Conservation (phyloP, 2,113 vertebrate species). For the Carollia perspicillata region DNA sequence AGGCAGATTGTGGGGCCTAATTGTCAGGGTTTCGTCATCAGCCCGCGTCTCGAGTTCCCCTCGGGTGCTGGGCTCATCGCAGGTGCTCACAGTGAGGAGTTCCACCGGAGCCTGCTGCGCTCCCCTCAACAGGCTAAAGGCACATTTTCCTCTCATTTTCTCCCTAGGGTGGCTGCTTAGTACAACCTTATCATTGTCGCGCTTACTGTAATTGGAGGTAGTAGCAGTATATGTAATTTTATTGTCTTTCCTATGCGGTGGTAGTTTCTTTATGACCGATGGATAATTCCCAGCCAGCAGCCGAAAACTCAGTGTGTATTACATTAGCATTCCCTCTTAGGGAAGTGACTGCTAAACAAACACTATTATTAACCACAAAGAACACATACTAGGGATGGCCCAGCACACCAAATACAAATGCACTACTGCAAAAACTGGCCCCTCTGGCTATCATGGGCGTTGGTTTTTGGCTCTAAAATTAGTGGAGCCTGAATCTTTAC, state of each 20-base stretch:
- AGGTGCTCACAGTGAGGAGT: conserved; percentile 84
- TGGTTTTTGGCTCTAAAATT: not conserved
- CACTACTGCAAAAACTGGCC: conserved; percentile 55
- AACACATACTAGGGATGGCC: conserved; percentile 70
- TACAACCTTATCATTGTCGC: conserved; percentile 87
- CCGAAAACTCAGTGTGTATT: conserved; percentile 75
- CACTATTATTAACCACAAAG: conserved; percentile 80
- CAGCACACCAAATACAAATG: conserved; percentile 71
- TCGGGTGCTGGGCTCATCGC: conserved; percentile 75
- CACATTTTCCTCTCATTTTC: conserved; percentile 89
- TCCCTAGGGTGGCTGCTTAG: conserved; percentile 83
- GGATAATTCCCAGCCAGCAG: conserved; percentile 80
- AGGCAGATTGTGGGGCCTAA: conserved; percentile 76
- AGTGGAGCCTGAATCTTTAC: conserved; percentile 10
- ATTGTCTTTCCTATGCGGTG: conserved; percentile 83
- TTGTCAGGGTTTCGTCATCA: conserved; percentile 86
- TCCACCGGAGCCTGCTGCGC: conserved; percentile 72
- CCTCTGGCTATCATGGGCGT: not conserved
- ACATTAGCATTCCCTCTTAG: conserved; percentile 80
- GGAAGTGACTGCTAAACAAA: conserved; percentile 75
- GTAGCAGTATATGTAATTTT: conserved; percentile 87
- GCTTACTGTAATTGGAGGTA: conserved; percentile 86
- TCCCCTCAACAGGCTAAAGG: conserved; percentile 88
- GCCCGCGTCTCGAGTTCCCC: conserved; percentile 78
- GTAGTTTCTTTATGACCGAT: conserved; percentile 85